Evolutionary conservation across 1,140 invertebrate species (phyloP), one percentile per base, ranked within the genome.

Genomic region (Nymphalis io): DNA sequence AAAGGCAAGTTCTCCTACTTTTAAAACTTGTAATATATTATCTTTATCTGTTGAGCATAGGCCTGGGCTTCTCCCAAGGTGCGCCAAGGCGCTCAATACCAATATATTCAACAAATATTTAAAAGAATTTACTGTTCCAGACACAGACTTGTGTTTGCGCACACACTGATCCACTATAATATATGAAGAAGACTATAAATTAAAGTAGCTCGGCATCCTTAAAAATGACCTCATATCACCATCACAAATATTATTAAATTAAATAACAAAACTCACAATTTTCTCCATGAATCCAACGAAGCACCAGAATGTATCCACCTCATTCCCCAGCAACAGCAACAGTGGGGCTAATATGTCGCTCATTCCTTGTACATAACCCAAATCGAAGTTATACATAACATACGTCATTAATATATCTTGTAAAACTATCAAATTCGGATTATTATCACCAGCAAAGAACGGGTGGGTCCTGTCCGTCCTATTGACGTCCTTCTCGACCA

Each of bases 371-470:
- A 98, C 97, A 81, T 98, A 98, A 79, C 98, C 98, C 69, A 99
- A 92, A 93, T 99, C 98, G 92, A 99, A 99, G 92, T 99, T 99
- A 86, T 99, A 99, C 98, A 99, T 99, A n/a, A 98, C 96, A 88
- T 99, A 99, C 0, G 98, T 99, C 97, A 99, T 98, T 1, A 99
- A 93, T 81, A 99, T 97, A 82, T 99, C 97, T 78, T 96, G 95
- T 1, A 99, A 90, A 18, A 96, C 93, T 64, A 94, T 92, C 38
- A 99, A 92, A 92, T 99, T 98, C 11, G 95, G 93, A 92, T 99
- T 99, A 78, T 98, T 94, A 72, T 99, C 97, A 1, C 98, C 98
- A 27, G 96, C 94, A 90, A 96, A 99, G 87, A 96, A 99, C 11
- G 95, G 94, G 81, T 98, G 95, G 5, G 95, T 96, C 81, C 99